Conservation (phyloP, 2,797 vertebrate species). For the Rhodeus uyekii region DNA sequence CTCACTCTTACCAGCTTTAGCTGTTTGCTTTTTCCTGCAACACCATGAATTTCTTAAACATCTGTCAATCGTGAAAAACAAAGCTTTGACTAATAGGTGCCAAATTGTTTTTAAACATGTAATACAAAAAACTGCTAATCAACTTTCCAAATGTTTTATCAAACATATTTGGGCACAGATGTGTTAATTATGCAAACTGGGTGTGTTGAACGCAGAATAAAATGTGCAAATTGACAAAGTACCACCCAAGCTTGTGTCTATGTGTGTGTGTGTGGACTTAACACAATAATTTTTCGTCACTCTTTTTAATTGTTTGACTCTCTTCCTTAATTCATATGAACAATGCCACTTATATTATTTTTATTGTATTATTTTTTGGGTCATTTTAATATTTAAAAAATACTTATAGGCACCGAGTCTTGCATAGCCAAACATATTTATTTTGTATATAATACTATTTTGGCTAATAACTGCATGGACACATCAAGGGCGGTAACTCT, state of each 20-base stretch:
- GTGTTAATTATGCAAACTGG: constrained; percentile 42
- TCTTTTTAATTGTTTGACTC: background rate
- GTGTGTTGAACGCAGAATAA: constrained; percentile 40
- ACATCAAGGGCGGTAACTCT: too few species aligned
- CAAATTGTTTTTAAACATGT: constrained; percentile 47
- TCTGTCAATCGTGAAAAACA: constrained; percentile 35
- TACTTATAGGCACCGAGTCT: background rate
- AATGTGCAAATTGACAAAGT: constrained; percentile 47
- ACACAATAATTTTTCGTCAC: background rate
- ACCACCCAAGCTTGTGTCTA: background rate
- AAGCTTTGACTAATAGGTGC: constrained; percentile 45
- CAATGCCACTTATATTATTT: background rate
- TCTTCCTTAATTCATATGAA: background rate
- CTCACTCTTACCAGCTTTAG: constrained; percentile 9
- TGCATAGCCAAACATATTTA: background rate
- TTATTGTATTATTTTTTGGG: background rate
- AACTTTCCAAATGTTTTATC: constrained; percentile 37
- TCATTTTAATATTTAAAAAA: background rate
- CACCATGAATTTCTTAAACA: constrained; percentile 28
- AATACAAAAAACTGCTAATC: constrained; percentile 24
- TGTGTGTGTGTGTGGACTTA: constrained; percentile 12
- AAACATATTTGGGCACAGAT: constrained; percentile 22
- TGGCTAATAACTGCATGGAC: background rate
- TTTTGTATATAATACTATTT: background rate
- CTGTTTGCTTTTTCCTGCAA: constrained; percentile 17